phyloP scores from a whole-genome alignment of 2,113 vertebrate species.

The Charina bottae region DNA sequence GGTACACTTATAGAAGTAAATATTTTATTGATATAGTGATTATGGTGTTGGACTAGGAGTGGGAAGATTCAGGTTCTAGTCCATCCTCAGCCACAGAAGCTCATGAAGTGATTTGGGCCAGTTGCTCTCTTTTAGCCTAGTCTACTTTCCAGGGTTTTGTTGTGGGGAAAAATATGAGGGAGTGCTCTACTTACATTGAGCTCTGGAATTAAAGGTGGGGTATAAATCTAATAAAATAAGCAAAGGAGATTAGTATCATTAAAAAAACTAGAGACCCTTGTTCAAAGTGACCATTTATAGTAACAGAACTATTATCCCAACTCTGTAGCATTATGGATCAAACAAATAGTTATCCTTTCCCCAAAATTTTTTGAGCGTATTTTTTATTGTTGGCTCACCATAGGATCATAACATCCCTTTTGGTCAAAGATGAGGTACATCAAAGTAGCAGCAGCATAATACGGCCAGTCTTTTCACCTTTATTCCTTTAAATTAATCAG shows the following conservation, averaged over 20 bases:
- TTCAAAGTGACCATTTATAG: slow-evolving; percentile 68
- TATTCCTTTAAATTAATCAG: slow-evolving; percentile 72
- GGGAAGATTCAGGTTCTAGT: not conserved
- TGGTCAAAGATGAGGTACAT: slow-evolving; percentile 69
- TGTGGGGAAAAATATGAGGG: not conserved
- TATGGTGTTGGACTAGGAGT: not conserved
- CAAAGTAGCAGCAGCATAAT: slow-evolving; percentile 64
- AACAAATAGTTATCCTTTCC: slow-evolving; percentile 69
- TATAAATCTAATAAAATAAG: not conserved
- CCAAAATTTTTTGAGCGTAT: slow-evolving; percentile 70
- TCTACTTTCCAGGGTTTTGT: not conserved
- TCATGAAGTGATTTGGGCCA: not conserved
- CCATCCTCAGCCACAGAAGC: not conserved
- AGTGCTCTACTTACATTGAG: not conserved
- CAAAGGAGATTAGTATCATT: slow-evolving; percentile 67
- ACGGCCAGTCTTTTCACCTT: slow-evolving; percentile 67
- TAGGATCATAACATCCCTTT: slow-evolving; percentile 74
- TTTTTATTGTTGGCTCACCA: slow-evolving; percentile 72
- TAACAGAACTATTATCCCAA: slow-evolving; percentile 65
- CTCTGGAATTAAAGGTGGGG: not conserved
- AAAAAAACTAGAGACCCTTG: slow-evolving; percentile 61
- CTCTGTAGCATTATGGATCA: slow-evolving; percentile 65
- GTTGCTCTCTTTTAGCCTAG: not conserved
- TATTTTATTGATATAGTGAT: slow-evolving; percentile 56
- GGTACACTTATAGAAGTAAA: slow-evolving; percentile 65